Evolutionary conservation across 1,140 invertebrate genomes (phyloP), one percentile per base, ranked within the genome.

Genomic region (Euura saliciscinereae): DNA sequence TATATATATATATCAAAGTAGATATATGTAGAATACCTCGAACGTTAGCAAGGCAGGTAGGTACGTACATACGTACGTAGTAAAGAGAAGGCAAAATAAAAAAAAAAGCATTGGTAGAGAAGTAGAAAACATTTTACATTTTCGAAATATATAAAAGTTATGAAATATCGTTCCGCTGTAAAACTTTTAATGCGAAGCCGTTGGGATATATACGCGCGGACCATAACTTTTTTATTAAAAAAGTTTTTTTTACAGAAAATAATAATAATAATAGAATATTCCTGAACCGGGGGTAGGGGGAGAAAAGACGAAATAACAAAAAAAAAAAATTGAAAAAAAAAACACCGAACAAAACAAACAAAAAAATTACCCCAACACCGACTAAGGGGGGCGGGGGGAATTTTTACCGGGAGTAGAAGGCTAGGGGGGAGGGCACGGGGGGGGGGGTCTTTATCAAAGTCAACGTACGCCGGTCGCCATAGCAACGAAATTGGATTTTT

Each of bases 401-500:
- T 13, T 10, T 10, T 13, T 10, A 64, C 59, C 8, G 13, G 28
- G 66, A 8, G 66, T 65, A 44, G 71, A 44, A 13, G 43, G 73
- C 28, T 28, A 42, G 78, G 65, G 74, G 79, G 69, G 78, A 77
- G 75, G 78, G 78, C 73, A 70, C 76, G 78, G 78, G 77, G 10
- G 28, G 78, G 77, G 78, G 82, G 82, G 84, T 85, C 84, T 85
- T 84, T 84, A 85, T 85, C 84, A 86, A 87, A 86, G 84, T 85
- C 85, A 84, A 86, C 83, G 85, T 84, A 83, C 81, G 83, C 83
- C 80, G 82, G 83, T 87, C 83, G 79, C 80, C 84, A 86, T 87
- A 79, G 85, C 84, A 86, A 86, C 85, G 81, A 87, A 87, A 87
- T 87, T 87, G 85, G 84, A 85, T 86, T 86, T 87, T 86, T 84